A percentile compares a stretch with the other conserved stretches of the same genome.
phyloP scores from a whole-genome alignment of 2,113 vertebrate species.

The Haplochromis burtoni region DNA sequence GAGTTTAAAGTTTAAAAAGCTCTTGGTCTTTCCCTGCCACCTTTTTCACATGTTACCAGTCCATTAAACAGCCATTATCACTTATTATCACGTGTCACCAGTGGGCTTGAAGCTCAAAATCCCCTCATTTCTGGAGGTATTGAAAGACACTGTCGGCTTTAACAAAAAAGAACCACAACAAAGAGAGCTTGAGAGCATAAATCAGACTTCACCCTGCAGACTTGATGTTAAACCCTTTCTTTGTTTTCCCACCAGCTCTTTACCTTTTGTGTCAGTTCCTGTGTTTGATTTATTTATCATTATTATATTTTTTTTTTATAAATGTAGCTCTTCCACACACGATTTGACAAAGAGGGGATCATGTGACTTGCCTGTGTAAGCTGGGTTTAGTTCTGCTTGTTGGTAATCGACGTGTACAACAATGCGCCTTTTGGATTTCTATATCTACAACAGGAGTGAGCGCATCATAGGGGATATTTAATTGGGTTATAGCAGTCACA shows the following conservation, averaged over 20 bases:
- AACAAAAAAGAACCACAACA: background rate
- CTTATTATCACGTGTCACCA: background rate
- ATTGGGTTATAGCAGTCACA: background rate
- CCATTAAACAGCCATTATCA: background rate
- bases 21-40: background rate
- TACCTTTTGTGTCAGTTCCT: background rate
- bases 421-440: background rate
- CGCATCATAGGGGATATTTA: background rate
- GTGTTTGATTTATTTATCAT: background rate
- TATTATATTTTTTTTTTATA: background rate
- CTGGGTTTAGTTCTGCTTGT: background rate
- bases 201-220: background rate
- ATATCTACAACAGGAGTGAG: background rate
- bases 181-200: background rate
- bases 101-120: background rate
- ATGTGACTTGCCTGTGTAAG: background rate
- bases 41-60: background rate
- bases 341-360: background rate
- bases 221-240: background rate
- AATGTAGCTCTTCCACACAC: background rate
- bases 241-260: background rate
- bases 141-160: background rate
- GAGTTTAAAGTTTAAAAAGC: background rate
- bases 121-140: background rate
- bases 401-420: background rate